phyloP scores from a whole-genome alignment of 2,797 vertebrate genomes.

The Muscicapa striata region DNA sequence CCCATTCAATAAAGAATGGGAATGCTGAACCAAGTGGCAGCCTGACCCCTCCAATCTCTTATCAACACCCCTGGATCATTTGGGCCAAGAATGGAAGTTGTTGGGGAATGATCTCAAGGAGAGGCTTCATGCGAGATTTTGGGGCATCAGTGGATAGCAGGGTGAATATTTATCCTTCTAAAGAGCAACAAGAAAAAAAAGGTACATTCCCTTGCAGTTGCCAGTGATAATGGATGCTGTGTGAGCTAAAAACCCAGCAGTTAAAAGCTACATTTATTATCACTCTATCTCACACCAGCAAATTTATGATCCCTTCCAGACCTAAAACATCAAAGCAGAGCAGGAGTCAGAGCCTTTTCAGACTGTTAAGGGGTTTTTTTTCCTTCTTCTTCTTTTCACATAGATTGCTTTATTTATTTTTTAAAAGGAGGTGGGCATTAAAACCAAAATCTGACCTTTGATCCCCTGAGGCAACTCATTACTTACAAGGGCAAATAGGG shows the following conservation, averaged over 20 bases:
- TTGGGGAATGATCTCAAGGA: background rate
- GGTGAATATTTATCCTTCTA: constrained; percentile 79
- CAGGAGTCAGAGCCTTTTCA: constrained; percentile 57
- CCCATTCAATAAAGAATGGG: background rate
- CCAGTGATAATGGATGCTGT: constrained; percentile 79
- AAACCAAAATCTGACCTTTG: constrained; percentile 61
- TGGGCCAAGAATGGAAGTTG: background rate
- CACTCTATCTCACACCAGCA: constrained; percentile 63
- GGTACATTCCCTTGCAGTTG: constrained; percentile 46
- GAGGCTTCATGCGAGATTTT: constrained; percentile 41
- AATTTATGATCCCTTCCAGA: constrained; percentile 71
- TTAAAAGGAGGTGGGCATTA: constrained; percentile 49
- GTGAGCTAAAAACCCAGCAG: constrained; percentile 56
- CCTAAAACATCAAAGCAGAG: constrained; percentile 72
- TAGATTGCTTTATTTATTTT: constrained; percentile 64
- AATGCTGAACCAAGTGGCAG: background rate
- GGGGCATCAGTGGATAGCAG: constrained; percentile 62
- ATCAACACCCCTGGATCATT: background rate
- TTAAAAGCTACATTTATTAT: constrained; percentile 69
- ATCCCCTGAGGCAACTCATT: constrained; percentile 65
- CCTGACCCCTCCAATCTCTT: background rate
- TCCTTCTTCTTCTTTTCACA: constrained; percentile 25
- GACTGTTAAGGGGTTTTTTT: background rate
- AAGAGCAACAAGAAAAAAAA: constrained; percentile 30
- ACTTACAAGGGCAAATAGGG: constrained; percentile 57